A percentile compares a stretch with the other conserved stretches of the same genome.
These are phyloP conservation scores for Teleopsis dalmanni DNA, from an alignment of 1,140 invertebrate genomes.

Conservation along the genomic window DNA sequence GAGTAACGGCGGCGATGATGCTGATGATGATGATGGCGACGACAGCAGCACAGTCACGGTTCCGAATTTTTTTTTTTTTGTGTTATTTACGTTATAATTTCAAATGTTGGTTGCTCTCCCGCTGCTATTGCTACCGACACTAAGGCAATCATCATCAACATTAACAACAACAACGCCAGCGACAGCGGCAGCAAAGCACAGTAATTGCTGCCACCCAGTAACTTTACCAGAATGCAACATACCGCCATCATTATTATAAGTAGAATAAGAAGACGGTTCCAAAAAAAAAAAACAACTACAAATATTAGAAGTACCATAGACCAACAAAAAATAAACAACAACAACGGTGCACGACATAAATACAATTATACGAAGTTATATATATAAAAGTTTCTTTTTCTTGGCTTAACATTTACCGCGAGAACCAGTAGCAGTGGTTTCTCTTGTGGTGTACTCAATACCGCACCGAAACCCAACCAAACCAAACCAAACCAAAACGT, in stretches of 20 bases:
- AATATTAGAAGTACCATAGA: background rate
- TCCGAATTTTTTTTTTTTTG: too few species aligned
- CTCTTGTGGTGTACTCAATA: conserved; percentile 27
- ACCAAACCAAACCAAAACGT: conserved; percentile 3
- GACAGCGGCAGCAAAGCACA: background rate
- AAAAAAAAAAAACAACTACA: too few species aligned
- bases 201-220: background rate
- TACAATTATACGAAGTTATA: too few species aligned
- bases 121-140: too few species aligned
- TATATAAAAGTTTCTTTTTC: too few species aligned
- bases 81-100: too few species aligned
- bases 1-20: conserved; percentile 13
- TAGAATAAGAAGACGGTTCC: too few species aligned
- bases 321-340: background rate
- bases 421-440: conserved; percentile 45
- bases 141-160: background rate
- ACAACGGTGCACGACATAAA: too few species aligned
- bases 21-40: conserved; percentile 2
- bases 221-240: background rate
- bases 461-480: conserved; percentile 15
- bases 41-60: too few species aligned
- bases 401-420: conserved; percentile 44
- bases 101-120: too few species aligned
- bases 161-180: background rate
- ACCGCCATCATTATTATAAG: background rate